Evolutionary conservation across 2,113 vertebrate species (phyloP).

Genomic region (Thermophis baileyi): DNA sequence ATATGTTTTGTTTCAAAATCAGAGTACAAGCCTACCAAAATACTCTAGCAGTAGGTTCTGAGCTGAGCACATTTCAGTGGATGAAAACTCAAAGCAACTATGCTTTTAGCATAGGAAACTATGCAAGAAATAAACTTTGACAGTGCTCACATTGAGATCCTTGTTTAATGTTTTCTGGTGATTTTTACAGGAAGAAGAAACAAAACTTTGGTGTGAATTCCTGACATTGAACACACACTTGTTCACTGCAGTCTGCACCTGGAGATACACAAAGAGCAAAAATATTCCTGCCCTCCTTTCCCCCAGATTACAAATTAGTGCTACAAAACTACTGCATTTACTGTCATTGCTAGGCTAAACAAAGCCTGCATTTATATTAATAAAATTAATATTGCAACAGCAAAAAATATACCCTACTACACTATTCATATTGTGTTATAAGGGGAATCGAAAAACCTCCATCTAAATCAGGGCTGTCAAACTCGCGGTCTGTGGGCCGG

Average conservation of each 20-base stretch:
- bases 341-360: not conserved
- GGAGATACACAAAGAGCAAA: not conserved
- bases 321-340: not conserved
- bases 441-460: not conserved
- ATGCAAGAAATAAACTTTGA: not conserved
- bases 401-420: not conserved
- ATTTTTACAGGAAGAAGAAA: not conserved
- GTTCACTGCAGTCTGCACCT: not conserved
- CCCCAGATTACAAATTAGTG: not conserved
- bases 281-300: not conserved
- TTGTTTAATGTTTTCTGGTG: not conserved
- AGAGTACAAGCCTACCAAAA: not conserved
- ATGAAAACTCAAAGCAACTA: not conserved
- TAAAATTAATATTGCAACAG: not conserved
- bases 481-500: accelerated
- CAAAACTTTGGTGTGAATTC: not conserved
- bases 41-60: not conserved
- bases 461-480: not conserved
- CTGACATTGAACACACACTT: not conserved
- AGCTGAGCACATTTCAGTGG: not conserved
- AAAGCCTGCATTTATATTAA: not conserved
- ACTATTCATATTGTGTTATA: not conserved
- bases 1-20: not conserved
- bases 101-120: not conserved
- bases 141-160: not conserved